Conservation (phyloP, 2,113 vertebrate genomes). For the Cathartes aura region DNA sequence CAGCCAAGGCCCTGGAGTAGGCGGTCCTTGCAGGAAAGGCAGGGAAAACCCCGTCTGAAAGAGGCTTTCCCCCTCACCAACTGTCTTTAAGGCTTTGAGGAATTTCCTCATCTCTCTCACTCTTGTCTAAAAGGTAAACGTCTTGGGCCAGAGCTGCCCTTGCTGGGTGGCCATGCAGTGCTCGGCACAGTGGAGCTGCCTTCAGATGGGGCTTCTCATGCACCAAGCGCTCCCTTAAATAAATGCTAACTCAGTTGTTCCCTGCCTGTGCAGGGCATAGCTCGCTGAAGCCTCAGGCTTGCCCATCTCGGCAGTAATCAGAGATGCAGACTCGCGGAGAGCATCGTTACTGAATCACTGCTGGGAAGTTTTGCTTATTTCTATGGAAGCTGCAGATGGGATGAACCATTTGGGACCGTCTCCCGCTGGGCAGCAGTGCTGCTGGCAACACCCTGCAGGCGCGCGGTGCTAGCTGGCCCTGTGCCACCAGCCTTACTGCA, state of each 20-base stretch:
- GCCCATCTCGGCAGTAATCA: not conserved
- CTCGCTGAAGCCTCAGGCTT: not conserved
- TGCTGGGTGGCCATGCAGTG: not conserved
- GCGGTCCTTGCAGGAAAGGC: not conserved
- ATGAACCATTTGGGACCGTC: rapidly evolving
- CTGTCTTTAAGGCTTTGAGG: not conserved
- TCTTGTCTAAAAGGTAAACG: no score
- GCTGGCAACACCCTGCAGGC: not conserved
- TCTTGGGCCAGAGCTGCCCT: not conserved
- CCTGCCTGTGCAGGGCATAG: not conserved
- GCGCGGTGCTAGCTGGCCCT: not conserved
- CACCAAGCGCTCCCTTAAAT: not conserved
- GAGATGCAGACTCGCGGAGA: not conserved
- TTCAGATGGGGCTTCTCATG: not conserved
- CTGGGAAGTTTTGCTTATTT: not conserved
- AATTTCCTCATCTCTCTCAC: not conserved
- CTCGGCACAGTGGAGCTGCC: rapidly evolving
- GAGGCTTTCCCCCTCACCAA: no score
- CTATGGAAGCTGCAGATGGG: not conserved
- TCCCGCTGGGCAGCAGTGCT: not conserved
- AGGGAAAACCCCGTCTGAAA: not conserved
- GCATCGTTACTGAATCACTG: not conserved
- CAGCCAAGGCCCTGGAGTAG: not conserved
- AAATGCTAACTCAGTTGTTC: not conserved
- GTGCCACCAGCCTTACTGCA: not conserved